phyloP scores from a whole-genome alignment of 2,888 invertebrate species.

The Polydrusus cervinus region DNA sequence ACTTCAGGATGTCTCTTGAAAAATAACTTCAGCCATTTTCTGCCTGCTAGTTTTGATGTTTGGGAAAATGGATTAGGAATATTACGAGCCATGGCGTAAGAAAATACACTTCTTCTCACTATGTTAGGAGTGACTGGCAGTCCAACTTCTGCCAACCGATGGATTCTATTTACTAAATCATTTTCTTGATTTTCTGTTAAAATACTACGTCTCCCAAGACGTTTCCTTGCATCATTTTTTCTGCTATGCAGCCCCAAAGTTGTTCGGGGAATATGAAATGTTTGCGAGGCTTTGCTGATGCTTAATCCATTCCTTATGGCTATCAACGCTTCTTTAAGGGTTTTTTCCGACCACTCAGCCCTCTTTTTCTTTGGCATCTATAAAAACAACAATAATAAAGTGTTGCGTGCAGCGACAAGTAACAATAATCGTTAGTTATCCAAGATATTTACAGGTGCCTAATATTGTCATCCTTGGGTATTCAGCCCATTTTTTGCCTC shows the following conservation, averaged over 20 bases:
- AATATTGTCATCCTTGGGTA: no score
- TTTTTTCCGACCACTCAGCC: no score
- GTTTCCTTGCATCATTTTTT: conserved; percentile 39
- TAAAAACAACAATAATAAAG: not conserved
- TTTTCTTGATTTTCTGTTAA: no score
- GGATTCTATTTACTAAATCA: conserved; percentile 17
- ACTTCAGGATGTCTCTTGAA: conserved; percentile 15
- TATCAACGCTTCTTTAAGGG: conserved; percentile 11
- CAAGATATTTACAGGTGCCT: not conserved
- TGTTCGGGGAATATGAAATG: conserved; percentile 12
- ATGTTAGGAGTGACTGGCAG: conserved; percentile 14
- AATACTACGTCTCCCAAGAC: conserved; percentile 28
- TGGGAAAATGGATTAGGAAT: conserved; percentile 9
- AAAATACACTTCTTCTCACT: conserved; percentile 19
- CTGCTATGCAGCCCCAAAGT: conserved; percentile 29
- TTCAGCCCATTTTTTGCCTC: no score
- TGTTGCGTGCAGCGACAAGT: not conserved
- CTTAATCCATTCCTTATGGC: conserved; percentile 4
- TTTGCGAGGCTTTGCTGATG: conserved; percentile 19
- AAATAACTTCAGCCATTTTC: conserved; percentile 24
- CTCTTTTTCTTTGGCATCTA: no score
- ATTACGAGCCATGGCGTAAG: conserved; percentile 2
- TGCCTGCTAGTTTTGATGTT: conserved; percentile 11
- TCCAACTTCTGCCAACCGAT: conserved; percentile 2
- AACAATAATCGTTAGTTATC: not conserved